These are phyloP conservation scores for Cephus pulcher DNA, from an alignment of 2,888 invertebrate genomes.

Conservation along the genomic window DNA sequence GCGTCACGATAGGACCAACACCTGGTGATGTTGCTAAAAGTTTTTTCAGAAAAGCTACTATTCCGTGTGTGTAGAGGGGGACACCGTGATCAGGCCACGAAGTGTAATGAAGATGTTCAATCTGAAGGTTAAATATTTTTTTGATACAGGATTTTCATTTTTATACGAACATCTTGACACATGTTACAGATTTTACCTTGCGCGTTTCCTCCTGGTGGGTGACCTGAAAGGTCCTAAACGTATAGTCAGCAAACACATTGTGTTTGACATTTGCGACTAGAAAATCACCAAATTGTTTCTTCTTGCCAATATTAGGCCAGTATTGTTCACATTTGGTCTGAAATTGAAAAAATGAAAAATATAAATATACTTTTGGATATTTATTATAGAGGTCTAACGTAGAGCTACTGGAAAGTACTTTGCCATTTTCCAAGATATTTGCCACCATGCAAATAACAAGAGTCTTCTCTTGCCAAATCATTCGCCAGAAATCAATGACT, in stretches of 20 bases:
- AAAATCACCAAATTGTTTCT: constrained; percentile 57
- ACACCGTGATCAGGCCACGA: constrained; percentile 70
- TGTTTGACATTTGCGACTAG: constrained; percentile 53
- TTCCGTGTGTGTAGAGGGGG: constrained; percentile 61
- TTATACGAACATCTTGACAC: no score
- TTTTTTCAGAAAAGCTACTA: constrained; percentile 61
- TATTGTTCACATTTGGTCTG: constrained; percentile 69
- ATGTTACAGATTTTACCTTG: constrained; percentile 40
- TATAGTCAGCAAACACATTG: constrained; percentile 61
- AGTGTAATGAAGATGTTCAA: constrained; percentile 68
- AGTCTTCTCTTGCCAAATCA: constrained; percentile 69
- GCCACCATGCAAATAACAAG: constrained; percentile 68
- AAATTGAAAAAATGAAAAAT: constrained; percentile 21
- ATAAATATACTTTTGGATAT: background rate
- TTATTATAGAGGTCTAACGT: background rate
- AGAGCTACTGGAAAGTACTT: constrained; percentile 47
- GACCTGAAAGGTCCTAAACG: constrained; percentile 56
- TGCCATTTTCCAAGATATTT: constrained; percentile 66
- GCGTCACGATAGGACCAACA: constrained; percentile 68
- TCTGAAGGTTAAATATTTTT: constrained; percentile 45
- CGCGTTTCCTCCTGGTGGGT: constrained; percentile 46
- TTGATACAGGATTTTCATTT: background rate
- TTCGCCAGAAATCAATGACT: constrained; percentile 66
- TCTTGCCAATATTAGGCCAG: constrained; percentile 67
- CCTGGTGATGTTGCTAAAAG: constrained; percentile 59